A percentile compares a stretch with the other conserved stretches of the same genome.
These are phyloP conservation scores for Hassar affinis DNA, from an alignment of 2,113 vertebrate species.

Conservation along the genomic window DNA sequence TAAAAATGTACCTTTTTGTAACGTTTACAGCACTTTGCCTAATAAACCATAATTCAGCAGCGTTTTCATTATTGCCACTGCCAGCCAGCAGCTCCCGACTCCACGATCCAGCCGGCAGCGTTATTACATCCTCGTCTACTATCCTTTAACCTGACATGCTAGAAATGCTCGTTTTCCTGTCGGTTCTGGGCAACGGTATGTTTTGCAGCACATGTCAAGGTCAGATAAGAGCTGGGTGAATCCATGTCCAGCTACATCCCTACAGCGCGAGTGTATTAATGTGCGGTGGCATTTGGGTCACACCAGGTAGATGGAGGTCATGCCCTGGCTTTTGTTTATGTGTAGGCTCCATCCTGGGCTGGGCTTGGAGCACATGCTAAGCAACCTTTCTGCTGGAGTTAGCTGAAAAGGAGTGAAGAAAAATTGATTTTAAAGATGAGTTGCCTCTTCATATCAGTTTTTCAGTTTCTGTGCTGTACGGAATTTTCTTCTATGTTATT, in stretches of 20 bases:
- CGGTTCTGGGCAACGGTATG: neutral
- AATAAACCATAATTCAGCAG: too few species aligned
- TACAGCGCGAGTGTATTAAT: neutral
- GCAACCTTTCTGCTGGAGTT: neutral
- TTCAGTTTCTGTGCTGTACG: neutral
- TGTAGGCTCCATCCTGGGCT: too few species aligned
- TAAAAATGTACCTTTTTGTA: too few species aligned
- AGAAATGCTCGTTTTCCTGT: neutral
- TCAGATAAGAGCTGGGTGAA: neutral
- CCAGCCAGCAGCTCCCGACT: neutral
- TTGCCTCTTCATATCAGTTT: neutral
- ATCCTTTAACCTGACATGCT: neutral
- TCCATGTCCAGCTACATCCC: neutral
- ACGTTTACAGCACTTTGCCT: too few species aligned
- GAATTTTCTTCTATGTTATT: neutral
- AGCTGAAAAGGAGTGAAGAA: neutral
- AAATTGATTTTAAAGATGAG: neutral
- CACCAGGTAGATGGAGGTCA: slow-evolving; percentile 27
- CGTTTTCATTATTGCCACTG: neutral
- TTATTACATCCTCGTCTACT: neutral
- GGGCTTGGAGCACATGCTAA: neutral
- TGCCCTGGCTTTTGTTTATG: slow-evolving; percentile 7
- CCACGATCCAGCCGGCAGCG: neutral
- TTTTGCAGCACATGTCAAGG: neutral
- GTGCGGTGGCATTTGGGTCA: neutral